Conservation (phyloP, 64 coral and sea anemone species). For the Montipora efflorescens region DNA sequence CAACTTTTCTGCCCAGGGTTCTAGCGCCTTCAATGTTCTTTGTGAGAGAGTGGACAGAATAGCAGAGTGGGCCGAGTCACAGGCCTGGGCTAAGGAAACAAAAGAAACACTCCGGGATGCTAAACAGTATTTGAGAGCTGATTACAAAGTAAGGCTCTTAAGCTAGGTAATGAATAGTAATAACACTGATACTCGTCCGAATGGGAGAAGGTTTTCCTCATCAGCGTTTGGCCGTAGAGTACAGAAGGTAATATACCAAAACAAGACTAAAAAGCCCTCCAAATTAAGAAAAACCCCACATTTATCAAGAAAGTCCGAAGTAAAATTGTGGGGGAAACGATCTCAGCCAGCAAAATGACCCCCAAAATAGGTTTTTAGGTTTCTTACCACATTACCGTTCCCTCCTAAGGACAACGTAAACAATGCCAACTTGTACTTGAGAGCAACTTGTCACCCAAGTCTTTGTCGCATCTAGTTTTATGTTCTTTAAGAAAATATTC, state of each 20-base stretch:
- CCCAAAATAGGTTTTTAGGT: not conserved
- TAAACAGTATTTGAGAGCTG: constrained; percentile 32
- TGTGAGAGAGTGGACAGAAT: constrained; percentile 31
- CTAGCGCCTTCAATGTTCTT: constrained; percentile 31
- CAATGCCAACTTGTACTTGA: constrained; percentile 6
- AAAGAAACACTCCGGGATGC: constrained; percentile 23
- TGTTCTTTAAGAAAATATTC: constrained; percentile 1
- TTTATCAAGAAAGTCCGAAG: not conserved
- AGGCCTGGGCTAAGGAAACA: constrained; percentile 39
- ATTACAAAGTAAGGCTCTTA: constrained; percentile 33
- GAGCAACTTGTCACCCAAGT: not conserved
- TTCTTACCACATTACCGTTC: constrained; percentile 11
- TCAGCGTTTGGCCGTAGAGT: constrained; percentile 1
- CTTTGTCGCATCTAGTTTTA: constrained; percentile 6
- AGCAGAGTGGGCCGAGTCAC: constrained; percentile 20
- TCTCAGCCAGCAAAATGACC: constrained; percentile 2
- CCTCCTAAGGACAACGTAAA: not conserved
- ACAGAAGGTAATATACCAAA: not conserved
- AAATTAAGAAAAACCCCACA: constrained; percentile 13
- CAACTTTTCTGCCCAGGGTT: constrained; percentile 50
- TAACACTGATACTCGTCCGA: constrained; percentile 1
- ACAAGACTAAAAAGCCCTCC: not conserved
- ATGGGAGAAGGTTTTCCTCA: not conserved
- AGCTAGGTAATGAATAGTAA: not conserved
- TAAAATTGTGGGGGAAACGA: not conserved